These are phyloP conservation scores for Strongylocentrotus purpuratus DNA, from an alignment of 35 echinoderm and acorn worm species.

Conservation along the genomic window DNA sequence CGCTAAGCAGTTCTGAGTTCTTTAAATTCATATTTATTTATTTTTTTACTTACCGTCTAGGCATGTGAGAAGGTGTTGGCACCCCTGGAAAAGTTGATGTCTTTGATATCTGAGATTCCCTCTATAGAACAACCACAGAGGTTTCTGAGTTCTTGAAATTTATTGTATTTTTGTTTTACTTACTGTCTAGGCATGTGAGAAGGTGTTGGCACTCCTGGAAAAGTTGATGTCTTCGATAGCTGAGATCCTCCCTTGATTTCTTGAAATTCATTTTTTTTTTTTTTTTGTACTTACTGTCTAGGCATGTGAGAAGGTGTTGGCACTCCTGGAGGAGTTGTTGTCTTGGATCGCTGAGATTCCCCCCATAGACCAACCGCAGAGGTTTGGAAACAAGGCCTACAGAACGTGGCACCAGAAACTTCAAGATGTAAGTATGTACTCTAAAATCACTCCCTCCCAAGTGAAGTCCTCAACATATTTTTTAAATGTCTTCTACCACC, in stretches of 20 bases:
- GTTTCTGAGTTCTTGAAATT: slow-evolving; percentile 41
- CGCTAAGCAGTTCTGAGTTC: no score
- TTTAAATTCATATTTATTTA: background rate
- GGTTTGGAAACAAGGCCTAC: slow-evolving; percentile 93
- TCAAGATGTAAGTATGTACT: slow-evolving; percentile 62
- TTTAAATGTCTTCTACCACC: no score
- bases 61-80: slow-evolving; percentile 73
- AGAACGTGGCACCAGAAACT: slow-evolving; percentile 84
- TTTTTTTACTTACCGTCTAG: slow-evolving; percentile 31
- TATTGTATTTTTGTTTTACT: background rate
- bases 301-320: slow-evolving; percentile 78
- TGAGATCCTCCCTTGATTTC: slow-evolving; percentile 94
- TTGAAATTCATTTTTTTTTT: no score
- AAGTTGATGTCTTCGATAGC: slow-evolving; percentile 82
- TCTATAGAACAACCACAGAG: slow-evolving; percentile 94
- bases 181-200: slow-evolving; percentile 71
- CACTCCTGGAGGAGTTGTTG: slow-evolving; percentile 67
- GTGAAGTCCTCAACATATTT: no score
- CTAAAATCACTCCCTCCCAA: no score
- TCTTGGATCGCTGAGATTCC: slow-evolving; percentile 88
- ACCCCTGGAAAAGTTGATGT: no score
- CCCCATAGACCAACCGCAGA: slow-evolving; percentile 93
- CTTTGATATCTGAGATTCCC: slow-evolving; percentile 85
- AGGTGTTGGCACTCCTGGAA: slow-evolving; percentile 71
- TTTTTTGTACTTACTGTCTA: background rate